phyloP scores from a whole-genome alignment of 2,113 vertebrate genomes.

The Nesoenas mayeri region DNA sequence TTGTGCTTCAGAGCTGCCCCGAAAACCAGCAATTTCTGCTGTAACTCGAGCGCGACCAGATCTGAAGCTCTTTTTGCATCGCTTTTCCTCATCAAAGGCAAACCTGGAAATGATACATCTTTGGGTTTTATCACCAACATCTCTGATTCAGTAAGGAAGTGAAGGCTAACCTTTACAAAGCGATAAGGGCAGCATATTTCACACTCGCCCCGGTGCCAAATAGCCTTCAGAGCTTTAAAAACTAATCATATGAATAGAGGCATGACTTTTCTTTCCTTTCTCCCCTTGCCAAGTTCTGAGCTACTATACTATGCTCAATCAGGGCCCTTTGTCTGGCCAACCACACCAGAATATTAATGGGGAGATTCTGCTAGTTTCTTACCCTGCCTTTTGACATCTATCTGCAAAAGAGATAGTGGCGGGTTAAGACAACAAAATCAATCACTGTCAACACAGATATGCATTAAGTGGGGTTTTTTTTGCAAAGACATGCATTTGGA shows the following conservation, averaged over 20 bases:
- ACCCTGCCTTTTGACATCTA: conserved; percentile 6
- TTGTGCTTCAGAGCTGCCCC: neutral
- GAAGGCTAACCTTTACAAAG: conserved; percentile 62
- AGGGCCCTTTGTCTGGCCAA: conserved; percentile 39
- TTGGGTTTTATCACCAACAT: conserved; percentile 27
- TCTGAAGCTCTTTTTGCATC: neutral
- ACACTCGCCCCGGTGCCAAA: conserved; percentile 38
- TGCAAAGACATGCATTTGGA: neutral
- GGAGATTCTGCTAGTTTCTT: neutral
- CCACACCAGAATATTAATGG: conserved; percentile 32
- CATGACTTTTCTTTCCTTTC: conserved; percentile 34
- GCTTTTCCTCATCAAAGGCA: conserved; percentile 39
- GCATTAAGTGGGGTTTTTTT: neutral
- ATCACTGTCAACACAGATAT: neutral
- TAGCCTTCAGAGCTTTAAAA: conserved; percentile 64
- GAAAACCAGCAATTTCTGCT: neutral
- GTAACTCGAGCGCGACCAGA: fast-evolving
- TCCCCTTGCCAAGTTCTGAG: conserved; percentile 26
- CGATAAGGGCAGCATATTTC: conserved; percentile 54
- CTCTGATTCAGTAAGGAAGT: conserved; percentile 59
- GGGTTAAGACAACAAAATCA: conserved; percentile 47
- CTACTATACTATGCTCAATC: conserved; percentile 38
- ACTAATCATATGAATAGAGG: conserved; percentile 61
- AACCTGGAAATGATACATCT: conserved; percentile 56
- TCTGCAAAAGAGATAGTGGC: neutral